A percentile compares a stretch with the other conserved stretches of the same genome.
Evolutionary conservation across 2,888 invertebrate genomes (phyloP).

Genomic region (Erynnis tages): DNA sequence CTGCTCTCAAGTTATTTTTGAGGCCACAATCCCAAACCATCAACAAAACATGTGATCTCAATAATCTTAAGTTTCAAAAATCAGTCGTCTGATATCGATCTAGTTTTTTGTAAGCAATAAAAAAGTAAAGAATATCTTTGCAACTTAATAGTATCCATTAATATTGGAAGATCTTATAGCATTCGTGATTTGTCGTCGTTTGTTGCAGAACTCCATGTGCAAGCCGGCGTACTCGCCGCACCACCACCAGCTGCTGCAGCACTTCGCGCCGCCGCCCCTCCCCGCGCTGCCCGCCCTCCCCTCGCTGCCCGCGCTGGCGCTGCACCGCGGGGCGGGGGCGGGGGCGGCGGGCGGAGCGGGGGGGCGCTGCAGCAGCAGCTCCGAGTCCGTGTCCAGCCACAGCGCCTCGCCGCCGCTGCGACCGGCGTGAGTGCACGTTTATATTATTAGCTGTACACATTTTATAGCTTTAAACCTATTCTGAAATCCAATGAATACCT

Average conservation of each 20-base stretch:
- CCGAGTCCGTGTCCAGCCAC: conserved; percentile 87
- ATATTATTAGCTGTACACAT: too few relatives aligned
- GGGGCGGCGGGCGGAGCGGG: conserved; percentile 50
- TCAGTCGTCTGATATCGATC: too few relatives aligned
- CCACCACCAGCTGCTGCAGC: conserved; percentile 67
- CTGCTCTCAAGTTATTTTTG: too few relatives aligned
- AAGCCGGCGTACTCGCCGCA: conserved; percentile 59
- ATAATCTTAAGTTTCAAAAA: too few relatives aligned
- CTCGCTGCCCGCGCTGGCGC: conserved; percentile 41
- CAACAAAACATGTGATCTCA: too few relatives aligned
- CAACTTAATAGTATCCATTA: too few relatives aligned
- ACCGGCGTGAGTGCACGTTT: conserved; percentile 31
- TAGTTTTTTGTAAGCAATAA: neutral
- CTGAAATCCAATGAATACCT: too few relatives aligned
- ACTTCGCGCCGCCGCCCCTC: conserved; percentile 83
- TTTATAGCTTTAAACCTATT: too few relatives aligned
- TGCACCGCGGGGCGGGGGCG: conserved; percentile 21
- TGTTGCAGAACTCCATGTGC: conserved; percentile 19
- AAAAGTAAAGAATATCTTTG: too few relatives aligned
- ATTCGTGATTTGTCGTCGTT: neutral
- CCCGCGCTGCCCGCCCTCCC: conserved; percentile 81
- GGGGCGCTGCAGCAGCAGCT: conserved; percentile 83
- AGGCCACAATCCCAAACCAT: too few relatives aligned
- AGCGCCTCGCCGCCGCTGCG: conserved; percentile 65
- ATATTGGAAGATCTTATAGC: too few relatives aligned